These are phyloP conservation scores for Drosophila ogumai DNA, from an alignment of 1,140 invertebrate genomes.

Conservation along the genomic window DNA sequence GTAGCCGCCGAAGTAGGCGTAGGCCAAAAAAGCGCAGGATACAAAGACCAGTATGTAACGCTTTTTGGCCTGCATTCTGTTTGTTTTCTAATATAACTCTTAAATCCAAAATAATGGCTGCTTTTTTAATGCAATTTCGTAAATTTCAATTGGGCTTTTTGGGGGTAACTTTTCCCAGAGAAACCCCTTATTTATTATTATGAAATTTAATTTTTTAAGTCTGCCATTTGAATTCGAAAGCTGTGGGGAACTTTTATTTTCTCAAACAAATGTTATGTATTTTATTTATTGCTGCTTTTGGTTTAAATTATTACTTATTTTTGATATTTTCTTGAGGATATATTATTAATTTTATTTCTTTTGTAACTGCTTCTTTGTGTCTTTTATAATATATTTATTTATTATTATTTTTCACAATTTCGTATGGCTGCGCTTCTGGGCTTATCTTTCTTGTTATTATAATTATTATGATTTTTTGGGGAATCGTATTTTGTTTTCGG, in stretches of 20 bases:
- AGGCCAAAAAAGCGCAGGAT: constrained; percentile 92
- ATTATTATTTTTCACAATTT: neutral
- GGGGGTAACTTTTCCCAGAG: neutral
- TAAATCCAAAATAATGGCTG: constrained; percentile 25
- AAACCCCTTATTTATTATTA: neutral
- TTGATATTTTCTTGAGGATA: neutral
- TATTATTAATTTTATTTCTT: neutral
- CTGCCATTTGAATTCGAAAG: neutral
- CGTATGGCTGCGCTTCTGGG: constrained; percentile 27
- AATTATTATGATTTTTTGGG: constrained; percentile 1
- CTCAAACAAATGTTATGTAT: neutral
- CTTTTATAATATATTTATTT: neutral
- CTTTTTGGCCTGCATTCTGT: constrained; percentile 95
- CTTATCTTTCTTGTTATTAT: constrained; percentile 11
- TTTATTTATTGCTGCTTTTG: neutral
- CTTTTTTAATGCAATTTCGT: neutral
- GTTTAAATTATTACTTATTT: neutral
- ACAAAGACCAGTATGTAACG: constrained; percentile 93
- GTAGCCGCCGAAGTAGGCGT: constrained; percentile 92
- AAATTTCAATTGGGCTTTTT: neutral
- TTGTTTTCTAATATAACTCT: neutral
- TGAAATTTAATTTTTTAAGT: neutral
- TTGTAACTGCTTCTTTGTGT: constrained; percentile 25
- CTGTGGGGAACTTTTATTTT: neutral
- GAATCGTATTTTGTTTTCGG: constrained; percentile 5